Evolutionary conservation across 92 coral and sea anemone species (phyloP).

Genomic region (Phenganax stokvisi): DNA sequence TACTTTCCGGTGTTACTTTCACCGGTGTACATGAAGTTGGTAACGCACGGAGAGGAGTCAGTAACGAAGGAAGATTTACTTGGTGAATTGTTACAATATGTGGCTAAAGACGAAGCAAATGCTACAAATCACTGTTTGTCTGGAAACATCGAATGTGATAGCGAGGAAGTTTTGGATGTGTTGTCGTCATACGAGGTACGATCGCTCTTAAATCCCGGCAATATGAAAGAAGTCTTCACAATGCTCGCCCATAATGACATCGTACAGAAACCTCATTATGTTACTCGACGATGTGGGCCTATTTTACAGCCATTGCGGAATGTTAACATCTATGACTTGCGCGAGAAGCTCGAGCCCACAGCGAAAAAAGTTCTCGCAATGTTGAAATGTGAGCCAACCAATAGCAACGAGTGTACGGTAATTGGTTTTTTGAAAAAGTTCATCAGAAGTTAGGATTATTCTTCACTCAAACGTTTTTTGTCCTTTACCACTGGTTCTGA

Average conservation of each 20-base stretch:
- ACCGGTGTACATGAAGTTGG: constrained; percentile 30
- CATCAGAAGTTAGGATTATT: constrained; percentile 6
- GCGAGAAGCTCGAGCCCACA: neutral
- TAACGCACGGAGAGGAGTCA: neutral
- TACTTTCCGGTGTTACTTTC: constrained; percentile 42
- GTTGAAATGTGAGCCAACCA: neutral
- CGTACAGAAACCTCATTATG: constrained; percentile 13
- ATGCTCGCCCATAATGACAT: constrained; percentile 9
- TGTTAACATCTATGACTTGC: neutral
- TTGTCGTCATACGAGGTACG: constrained; percentile 6
- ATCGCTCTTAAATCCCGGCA: neutral
- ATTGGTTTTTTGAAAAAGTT: constrained; percentile 22
- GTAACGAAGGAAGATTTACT: constrained; percentile 5
- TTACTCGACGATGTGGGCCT: neutral
- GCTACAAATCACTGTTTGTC: constrained; percentile 8
- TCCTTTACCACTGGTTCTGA: constrained; percentile 13
- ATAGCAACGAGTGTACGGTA: neutral
- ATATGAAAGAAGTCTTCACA: constrained; percentile 12
- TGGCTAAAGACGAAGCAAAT: constrained; percentile 13
- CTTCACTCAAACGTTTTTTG: constrained; percentile 11
- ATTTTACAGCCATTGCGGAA: neutral
- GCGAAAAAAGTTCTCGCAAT: constrained; percentile 1
- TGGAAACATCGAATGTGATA: constrained; percentile 10
- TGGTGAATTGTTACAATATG: neutral
- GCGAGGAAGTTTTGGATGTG: constrained; percentile 5